Conservation (phyloP, 2,797 vertebrate genomes). For the Mormyrus hasselquistii region DNA sequence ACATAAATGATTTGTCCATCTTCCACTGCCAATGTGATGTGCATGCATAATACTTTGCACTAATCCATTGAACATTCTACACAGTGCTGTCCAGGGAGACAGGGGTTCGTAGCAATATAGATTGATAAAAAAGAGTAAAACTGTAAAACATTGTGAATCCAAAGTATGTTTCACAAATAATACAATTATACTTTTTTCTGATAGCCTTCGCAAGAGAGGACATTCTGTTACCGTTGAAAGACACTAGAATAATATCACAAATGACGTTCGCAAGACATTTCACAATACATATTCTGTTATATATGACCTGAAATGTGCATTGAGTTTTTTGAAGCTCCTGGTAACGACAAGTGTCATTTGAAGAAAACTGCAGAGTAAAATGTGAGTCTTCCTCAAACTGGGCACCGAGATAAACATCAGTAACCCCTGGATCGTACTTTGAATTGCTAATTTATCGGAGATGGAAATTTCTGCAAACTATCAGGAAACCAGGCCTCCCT, state of each 20-base stretch:
- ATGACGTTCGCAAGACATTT: neutral
- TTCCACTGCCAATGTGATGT: neutral
- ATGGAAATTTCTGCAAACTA: conserved; percentile 37
- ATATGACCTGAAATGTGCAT: neutral
- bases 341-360: neutral
- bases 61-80: neutral
- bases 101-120: neutral
- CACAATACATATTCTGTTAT: neutral
- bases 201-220: neutral
- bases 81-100: neutral
- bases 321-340: neutral
- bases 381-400: conserved; percentile 60
- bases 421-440: conserved; percentile 49
- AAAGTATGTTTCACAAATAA: neutral
- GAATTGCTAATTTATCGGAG: conserved; percentile 62
- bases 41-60: neutral
- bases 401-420: conserved; percentile 57
- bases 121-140: neutral
- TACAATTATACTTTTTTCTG: neutral
- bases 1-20: neutral
- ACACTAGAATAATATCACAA: neutral
- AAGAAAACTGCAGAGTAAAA: conserved; percentile 4
- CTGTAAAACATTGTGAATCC: neutral
- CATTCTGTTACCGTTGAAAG: neutral
- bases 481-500: conserved; percentile 39